phyloP scores from a whole-genome alignment of 2,888 invertebrate species.

The Corythucha ciliata region DNA sequence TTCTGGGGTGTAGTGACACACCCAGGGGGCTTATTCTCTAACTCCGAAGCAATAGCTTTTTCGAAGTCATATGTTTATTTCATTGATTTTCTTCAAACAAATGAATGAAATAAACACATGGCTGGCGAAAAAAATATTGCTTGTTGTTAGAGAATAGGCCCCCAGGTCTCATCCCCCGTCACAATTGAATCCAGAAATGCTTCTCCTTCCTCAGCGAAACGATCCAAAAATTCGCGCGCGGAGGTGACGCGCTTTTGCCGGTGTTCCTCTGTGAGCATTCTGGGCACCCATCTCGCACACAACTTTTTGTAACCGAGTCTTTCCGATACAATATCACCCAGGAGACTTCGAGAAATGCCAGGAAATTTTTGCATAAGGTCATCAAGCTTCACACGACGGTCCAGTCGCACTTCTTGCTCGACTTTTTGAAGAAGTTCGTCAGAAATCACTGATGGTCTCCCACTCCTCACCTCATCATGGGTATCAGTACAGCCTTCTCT shows the following conservation, averaged over 20 bases:
- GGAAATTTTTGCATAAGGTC: conserved; percentile 8
- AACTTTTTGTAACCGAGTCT: conserved; percentile 30
- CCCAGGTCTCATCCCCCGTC: no score
- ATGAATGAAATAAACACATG: no score
- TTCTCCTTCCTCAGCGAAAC: conserved; percentile 22
- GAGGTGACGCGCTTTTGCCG: conserved; percentile 22
- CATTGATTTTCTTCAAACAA: no score
- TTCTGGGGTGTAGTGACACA: conserved; percentile 4
- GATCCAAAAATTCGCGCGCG: conserved; percentile 28
- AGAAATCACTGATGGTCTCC: conserved; percentile 13
- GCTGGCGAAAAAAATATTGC: no score
- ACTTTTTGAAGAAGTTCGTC: conserved; percentile 12
- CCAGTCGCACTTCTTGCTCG: conserved; percentile 7
- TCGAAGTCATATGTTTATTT: no score
- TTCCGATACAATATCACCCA: conserved; percentile 31
- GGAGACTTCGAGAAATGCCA: conserved; percentile 13
- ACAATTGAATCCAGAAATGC: conserved; percentile 28
- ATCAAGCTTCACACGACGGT: conserved; percentile 13
- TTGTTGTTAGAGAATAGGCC: no score
- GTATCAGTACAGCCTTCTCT: conserved; percentile 20
- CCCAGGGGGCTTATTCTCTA: no score
- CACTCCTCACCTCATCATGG: conserved; percentile 23
- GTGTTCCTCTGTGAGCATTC: conserved; percentile 32
- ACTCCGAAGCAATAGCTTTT: no score
- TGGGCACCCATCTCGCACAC: conserved; percentile 33